These are phyloP conservation scores for Trinectes maculatus DNA, from an alignment of 2,113 vertebrate genomes.

Conservation along the genomic window DNA sequence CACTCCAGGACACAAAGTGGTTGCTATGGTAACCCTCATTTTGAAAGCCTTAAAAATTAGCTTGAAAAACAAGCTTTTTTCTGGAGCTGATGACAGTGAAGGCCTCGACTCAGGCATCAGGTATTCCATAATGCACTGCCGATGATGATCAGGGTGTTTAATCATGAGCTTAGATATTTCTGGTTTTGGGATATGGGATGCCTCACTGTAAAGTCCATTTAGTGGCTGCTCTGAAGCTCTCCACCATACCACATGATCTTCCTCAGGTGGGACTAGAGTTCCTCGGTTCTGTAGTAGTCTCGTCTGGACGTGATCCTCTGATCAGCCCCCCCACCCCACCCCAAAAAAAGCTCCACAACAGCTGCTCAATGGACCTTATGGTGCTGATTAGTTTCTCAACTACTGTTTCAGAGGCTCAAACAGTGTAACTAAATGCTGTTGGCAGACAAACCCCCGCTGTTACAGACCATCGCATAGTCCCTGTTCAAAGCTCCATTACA, in stretches of 20 bases:
- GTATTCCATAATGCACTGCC: background rate
- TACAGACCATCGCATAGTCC: background rate
- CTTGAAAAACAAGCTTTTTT: background rate
- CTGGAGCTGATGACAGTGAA: background rate
- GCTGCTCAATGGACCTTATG: background rate
- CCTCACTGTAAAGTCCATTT: too few relatives aligned
- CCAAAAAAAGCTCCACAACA: background rate
- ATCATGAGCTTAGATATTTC: too few relatives aligned
- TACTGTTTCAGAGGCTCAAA: background rate
- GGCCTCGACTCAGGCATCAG: background rate
- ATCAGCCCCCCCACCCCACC: too few relatives aligned
- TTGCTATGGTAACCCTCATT: conserved; percentile 18
- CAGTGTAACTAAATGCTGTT: background rate
- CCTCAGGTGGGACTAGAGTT: background rate
- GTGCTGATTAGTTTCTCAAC: background rate
- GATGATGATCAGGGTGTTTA: too few relatives aligned
- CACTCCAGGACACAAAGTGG: background rate
- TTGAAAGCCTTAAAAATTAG: conserved; percentile 16
- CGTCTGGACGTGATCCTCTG: background rate
- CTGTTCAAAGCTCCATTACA: background rate
- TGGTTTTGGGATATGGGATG: too few relatives aligned
- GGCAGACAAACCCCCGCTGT: background rate
- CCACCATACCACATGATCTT: background rate
- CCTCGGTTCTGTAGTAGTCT: background rate
- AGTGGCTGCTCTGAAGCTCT: background rate